Evolutionary conservation across 2,797 vertebrate genomes (phyloP).

Genomic region (Picus viridis): DNA sequence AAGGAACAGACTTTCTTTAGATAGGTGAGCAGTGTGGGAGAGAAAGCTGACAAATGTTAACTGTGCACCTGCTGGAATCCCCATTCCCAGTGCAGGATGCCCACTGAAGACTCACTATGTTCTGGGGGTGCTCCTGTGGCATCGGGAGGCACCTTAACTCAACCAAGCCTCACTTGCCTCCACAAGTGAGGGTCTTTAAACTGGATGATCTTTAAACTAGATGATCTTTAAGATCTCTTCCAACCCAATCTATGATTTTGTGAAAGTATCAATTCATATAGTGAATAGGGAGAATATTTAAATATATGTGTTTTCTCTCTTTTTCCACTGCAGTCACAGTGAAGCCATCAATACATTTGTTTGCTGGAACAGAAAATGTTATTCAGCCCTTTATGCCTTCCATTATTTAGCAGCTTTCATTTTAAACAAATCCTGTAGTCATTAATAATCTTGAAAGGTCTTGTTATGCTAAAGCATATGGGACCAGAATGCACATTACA

Average conservation of each 20-base stretch:
- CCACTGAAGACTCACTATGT: neutral
- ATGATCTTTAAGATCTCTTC: too few species aligned
- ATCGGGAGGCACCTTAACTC: neutral
- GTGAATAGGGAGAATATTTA: neutral
- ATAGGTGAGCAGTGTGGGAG: neutral
- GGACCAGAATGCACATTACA: neutral
- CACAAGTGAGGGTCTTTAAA: too few species aligned
- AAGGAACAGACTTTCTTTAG: neutral
- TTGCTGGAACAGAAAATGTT: neutral
- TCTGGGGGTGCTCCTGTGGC: accelerated
- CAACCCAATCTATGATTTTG: neutral
- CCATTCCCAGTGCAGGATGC: neutral
- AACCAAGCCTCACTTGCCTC: neutral
- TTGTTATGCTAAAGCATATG: neutral
- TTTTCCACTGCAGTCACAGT: neutral
- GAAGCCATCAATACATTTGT: neutral
- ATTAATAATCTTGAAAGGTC: constrained; percentile 32
- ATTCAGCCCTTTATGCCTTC: neutral
- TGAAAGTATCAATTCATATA: neutral
- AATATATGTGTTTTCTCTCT: neutral
- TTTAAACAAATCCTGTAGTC: constrained; percentile 9
- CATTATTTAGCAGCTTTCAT: constrained; percentile 28
- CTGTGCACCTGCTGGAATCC: neutral
- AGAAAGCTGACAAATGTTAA: neutral
- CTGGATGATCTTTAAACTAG: too few species aligned